These are phyloP conservation scores for Diachasma alloeum DNA, from an alignment of 1,140 invertebrate species.

Conservation along the genomic window DNA sequence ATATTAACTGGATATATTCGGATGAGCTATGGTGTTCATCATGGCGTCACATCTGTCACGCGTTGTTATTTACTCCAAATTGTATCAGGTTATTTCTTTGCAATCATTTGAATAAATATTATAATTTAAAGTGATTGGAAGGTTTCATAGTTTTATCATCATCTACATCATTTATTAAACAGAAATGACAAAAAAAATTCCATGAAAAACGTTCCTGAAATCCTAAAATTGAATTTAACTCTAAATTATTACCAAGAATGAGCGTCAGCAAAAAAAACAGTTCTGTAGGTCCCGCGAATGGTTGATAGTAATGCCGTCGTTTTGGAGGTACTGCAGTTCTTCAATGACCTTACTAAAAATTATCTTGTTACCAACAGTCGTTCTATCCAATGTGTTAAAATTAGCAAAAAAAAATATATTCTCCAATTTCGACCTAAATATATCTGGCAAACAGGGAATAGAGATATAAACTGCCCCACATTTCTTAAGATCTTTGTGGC, in stretches of 20 bases:
- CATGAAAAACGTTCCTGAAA: not conserved
- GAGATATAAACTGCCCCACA: slow-evolving; percentile 44
- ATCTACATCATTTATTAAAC: too few species aligned
- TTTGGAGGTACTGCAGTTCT: slow-evolving; percentile 43
- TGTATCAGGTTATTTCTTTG: too few species aligned
- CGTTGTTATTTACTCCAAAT: too few species aligned
- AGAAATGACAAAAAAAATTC: not conserved
- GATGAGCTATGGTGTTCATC: too few species aligned
- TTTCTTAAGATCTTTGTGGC: slow-evolving; percentile 43
- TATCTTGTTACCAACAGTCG: slow-evolving; percentile 35
- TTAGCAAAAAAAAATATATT: slow-evolving; percentile 49
- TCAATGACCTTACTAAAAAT: slow-evolving; percentile 41
- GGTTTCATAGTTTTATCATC: too few species aligned
- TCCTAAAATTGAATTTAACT: not conserved
- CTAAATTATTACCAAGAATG: not conserved
- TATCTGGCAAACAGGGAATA: slow-evolving; percentile 42
- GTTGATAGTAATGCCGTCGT: slow-evolving; percentile 35
- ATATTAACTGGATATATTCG: too few species aligned
- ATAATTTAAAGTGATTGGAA: too few species aligned
- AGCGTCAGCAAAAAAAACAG: not conserved
- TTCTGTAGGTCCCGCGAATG: not conserved
- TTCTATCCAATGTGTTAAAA: slow-evolving; percentile 45
- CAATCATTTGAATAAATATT: too few species aligned
- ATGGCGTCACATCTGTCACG: too few species aligned
- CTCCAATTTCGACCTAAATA: slow-evolving; percentile 39